phyloP scores from a whole-genome alignment of 2,797 vertebrate species.

The Heteromormyrus szaboi region DNA sequence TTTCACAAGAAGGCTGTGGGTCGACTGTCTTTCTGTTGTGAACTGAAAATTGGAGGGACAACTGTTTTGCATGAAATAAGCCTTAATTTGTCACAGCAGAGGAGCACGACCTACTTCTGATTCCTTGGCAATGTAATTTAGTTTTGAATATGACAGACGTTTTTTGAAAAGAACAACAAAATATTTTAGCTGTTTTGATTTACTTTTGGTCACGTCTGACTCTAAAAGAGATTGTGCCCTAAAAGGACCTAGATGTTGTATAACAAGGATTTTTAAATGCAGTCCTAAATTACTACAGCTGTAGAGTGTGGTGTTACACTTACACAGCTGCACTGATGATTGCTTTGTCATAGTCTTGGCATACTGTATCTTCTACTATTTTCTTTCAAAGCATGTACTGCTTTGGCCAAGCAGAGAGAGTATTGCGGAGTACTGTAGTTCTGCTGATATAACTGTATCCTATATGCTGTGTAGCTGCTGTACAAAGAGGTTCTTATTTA shows the following conservation, averaged over 20 bases:
- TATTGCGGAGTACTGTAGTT: neutral
- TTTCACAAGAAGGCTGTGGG: neutral
- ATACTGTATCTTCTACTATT: neutral
- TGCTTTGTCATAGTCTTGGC: neutral
- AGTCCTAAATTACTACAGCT: neutral
- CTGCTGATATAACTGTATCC: neutral
- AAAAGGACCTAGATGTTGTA: neutral
- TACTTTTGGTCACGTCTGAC: neutral
- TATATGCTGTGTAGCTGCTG: neutral
- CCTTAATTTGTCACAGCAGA: slow-evolving; percentile 56
- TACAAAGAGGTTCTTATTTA: neutral
- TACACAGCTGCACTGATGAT: neutral
- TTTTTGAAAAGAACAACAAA: neutral
- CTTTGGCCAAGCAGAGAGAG: neutral
- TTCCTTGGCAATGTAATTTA: slow-evolving; percentile 44
- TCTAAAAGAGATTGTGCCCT: neutral
- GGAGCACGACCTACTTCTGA: slow-evolving; percentile 56
- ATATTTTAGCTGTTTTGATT: neutral
- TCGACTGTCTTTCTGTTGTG: neutral
- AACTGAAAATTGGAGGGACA: slow-evolving; percentile 54
- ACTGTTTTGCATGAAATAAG: slow-evolving; percentile 68
- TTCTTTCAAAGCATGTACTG: neutral
- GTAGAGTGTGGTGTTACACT: neutral
- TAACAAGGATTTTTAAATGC: neutral
- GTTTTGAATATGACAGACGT: neutral